Percentiles rank a stretch among this genome's conserved stretches.
Conservation (phyloP, 2,797 vertebrate species). For the Nyctalus aviator region DNA sequence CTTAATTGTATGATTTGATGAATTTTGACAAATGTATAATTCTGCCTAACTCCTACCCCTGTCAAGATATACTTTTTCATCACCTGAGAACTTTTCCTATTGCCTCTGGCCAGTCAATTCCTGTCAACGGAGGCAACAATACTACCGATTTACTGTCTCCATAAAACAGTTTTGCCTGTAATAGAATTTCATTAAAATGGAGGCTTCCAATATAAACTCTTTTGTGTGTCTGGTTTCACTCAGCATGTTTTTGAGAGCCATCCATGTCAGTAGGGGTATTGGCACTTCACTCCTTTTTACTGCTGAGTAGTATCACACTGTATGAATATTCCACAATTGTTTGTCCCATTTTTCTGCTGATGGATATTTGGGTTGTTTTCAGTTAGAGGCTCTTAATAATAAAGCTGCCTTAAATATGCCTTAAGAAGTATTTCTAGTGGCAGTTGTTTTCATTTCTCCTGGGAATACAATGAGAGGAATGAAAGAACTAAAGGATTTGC, state of each 20-base stretch:
- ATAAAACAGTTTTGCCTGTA: neutral
- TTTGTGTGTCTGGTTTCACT: neutral
- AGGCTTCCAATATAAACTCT: neutral
- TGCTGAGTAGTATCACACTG: neutral
- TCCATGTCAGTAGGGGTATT: neutral
- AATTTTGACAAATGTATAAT: constrained; percentile 33
- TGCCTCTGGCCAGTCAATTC: neutral
- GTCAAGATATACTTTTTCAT: neutral
- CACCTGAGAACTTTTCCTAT: neutral
- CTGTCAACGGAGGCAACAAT: neutral
- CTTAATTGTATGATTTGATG: neutral
- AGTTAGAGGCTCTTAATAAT: neutral
- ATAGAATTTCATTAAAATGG: neutral
- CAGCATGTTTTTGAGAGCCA: neutral
- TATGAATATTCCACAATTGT: neutral
- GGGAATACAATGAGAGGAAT: neutral
- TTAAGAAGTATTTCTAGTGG: neutral
- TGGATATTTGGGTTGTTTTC: neutral
- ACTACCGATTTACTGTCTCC: neutral
- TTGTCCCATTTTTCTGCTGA: neutral
- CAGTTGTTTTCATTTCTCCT: neutral
- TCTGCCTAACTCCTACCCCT: neutral
- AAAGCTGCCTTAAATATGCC: neutral
- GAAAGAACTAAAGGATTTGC: neutral
- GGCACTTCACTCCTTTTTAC: neutral